Conservation (phyloP, 2,888 invertebrate genomes). For the Rotaria magnacalcarata region DNA sequence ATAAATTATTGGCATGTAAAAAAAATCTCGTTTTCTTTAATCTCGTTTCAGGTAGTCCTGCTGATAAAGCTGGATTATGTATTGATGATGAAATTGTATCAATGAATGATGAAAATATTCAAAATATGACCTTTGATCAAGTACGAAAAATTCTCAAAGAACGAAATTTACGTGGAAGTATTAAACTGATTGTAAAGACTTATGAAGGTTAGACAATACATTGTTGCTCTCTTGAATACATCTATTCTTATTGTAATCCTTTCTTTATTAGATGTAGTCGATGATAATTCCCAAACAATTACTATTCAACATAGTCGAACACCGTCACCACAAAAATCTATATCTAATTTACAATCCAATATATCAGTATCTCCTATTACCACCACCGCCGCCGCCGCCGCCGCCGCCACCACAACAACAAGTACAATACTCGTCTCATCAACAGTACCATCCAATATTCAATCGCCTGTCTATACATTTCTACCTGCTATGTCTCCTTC, state of each 20-base stretch:
- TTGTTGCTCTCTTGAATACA: no score
- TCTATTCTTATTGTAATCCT: neutral
- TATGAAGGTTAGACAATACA: neutral
- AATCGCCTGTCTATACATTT: neutral
- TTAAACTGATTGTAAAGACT: neutral
- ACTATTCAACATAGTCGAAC: constrained; percentile 6
- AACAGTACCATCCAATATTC: neutral
- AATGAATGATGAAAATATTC: constrained; percentile 42
- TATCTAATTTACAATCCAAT: neutral
- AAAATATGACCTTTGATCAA: constrained; percentile 44
- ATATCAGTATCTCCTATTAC: neutral
- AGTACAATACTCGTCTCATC: neutral
- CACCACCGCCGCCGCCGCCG: no score
- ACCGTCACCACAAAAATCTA: neutral
- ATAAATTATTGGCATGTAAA: neutral
- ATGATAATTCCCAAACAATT: constrained; percentile 31
- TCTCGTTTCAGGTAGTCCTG: constrained; percentile 38
- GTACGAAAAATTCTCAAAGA: constrained; percentile 45
- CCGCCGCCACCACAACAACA: neutral
- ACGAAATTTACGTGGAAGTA: constrained; percentile 24
- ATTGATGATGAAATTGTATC: constrained; percentile 39
- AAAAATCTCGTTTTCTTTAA: neutral
- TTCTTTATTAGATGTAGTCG: neutral
- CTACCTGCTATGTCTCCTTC: neutral
- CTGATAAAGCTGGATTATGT: constrained; percentile 44